Evolutionary conservation across 2,888 invertebrate species (phyloP).

Genomic region (Bembecia ichneumoniformis): DNA sequence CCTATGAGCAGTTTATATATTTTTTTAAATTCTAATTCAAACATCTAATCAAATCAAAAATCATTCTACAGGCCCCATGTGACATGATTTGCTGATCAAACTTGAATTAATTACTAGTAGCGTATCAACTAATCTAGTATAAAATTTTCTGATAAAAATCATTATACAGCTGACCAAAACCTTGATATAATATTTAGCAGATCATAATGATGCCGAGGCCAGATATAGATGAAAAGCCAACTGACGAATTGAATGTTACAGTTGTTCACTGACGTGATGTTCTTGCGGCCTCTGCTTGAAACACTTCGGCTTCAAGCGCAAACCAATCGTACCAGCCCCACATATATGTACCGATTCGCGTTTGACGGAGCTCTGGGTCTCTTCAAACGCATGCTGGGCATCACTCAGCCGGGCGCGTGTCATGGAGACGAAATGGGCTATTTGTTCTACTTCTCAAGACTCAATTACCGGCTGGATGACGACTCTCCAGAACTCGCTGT

Average conservation of each 20-base stretch:
- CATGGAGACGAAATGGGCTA: slow-evolving; percentile 78
- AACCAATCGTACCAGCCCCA: slow-evolving; percentile 62
- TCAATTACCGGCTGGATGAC: slow-evolving; percentile 73
- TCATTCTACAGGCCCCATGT: too few relatives aligned
- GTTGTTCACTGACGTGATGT: slow-evolving; percentile 77
- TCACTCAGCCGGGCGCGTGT: slow-evolving; percentile 72
- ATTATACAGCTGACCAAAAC: too few relatives aligned
- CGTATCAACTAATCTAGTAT: too few relatives aligned
- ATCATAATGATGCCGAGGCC: too few relatives aligned
- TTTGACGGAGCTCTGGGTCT: slow-evolving; percentile 76
- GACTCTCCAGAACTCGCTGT: slow-evolving; percentile 72
- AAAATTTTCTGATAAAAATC: too few relatives aligned
- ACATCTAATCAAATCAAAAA: too few relatives aligned
- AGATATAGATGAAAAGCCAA: too few relatives aligned
- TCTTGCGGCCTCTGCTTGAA: slow-evolving; percentile 70
- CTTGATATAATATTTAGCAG: too few relatives aligned
- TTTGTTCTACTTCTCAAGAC: slow-evolving; percentile 75
- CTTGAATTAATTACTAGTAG: too few relatives aligned
- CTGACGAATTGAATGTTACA: slow-evolving; percentile 20
- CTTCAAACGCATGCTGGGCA: slow-evolving; percentile 75
- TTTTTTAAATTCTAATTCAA: too few relatives aligned
- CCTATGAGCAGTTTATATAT: too few relatives aligned
- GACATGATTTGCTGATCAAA: too few relatives aligned
- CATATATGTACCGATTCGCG: slow-evolving; percentile 74
- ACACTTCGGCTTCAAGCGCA: slow-evolving; percentile 56